Base-by-base conservation (phyloP, 2,888 invertebrate species). In the Parasteatoda lunata region DNA sequence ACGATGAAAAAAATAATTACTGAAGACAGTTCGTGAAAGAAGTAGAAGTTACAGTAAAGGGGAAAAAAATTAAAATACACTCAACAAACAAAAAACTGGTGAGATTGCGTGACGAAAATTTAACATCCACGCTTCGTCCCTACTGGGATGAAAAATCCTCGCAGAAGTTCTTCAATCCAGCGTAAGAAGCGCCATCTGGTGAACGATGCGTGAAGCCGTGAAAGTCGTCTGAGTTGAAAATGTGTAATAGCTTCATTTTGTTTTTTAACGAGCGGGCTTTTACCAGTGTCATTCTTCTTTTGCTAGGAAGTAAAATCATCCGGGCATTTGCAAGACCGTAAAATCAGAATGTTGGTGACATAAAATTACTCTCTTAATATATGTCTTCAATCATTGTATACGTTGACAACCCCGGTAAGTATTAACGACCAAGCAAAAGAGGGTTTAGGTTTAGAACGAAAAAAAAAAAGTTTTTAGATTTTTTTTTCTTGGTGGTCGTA, bases 81-180 rank as follows among this genome's bases (percentile, higher is more conserved):
- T 59, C n/a, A 59, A 52, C 54, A 47, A 7, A 48, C 72, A 52
- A 77, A 66, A 51, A 30, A n/a, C 65, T 64, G 45, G 70, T 59
- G 73, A 80, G 45, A 73, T 80, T 48, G 84, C 84, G 84, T 84
- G 77, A 72, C 72, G 72, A 77, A 77, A 72, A 59, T 77, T 77
- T 68, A 84, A 77, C 84, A 84, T 84, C 84, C 77, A 66, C 72
- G 51, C 54, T 77, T 77, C 69, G 54, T 59, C 5, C 66, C 48
- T 49, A 70, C 47, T n/a, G 30, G 49, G 77, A 66, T 66, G 68
- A 77, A 78, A 70, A 69, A 9, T 30, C 15, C 47, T 64, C 69
- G 11, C 30, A 6, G 30, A 7, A 73, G 49, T 45, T 59, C 9
- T 59, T 11, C 59, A 71, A 71, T 49, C 15, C 79, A 59, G 59